Percentiles rank a stretch among this genome's conserved stretches.
These are phyloP conservation scores for Drosophila watanabei DNA, from an alignment of 1,140 invertebrate genomes.

Conservation along the genomic window DNA sequence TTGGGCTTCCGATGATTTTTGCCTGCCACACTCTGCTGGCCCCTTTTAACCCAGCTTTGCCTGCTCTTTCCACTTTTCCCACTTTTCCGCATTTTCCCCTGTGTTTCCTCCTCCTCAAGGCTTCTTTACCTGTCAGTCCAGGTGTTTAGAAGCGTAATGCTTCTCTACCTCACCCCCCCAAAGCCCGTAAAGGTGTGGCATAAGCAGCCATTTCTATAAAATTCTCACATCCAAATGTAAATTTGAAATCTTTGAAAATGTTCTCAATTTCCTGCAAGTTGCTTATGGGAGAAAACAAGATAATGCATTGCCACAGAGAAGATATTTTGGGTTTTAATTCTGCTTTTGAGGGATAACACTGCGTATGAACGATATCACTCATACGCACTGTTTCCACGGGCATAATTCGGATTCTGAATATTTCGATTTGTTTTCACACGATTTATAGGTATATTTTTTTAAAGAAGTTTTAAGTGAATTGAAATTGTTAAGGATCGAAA, in stretches of 20 bases:
- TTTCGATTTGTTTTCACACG: fast-evolving
- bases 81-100: background rate
- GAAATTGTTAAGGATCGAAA: background rate
- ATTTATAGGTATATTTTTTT: background rate
- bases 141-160: conserved; percentile 10
- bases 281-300: conserved; percentile 7
- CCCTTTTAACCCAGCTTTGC: conserved; percentile 2
- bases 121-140: background rate
- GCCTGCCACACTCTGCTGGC: conserved; percentile 20
- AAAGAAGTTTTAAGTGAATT: background rate
- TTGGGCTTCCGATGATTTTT: conserved; percentile 62
- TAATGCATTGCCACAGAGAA: background rate
- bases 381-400: background rate
- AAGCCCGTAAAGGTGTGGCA: background rate
- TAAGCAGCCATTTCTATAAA: conserved; percentile 2
- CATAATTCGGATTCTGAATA: background rate
- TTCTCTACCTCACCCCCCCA: background rate
- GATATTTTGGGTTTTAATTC: background rate
- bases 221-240: conserved; percentile 11
- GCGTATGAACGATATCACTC: background rate
- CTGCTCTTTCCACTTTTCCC: background rate
- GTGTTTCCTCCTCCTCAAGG: background rate
- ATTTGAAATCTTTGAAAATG: conserved; percentile 9
- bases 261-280: conserved; percentile 19
- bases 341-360: background rate